A percentile compares a stretch with the other conserved stretches of the same genome.
phyloP scores from a whole-genome alignment of 2,888 invertebrate genomes.

The Neocrepidodera transversa region DNA sequence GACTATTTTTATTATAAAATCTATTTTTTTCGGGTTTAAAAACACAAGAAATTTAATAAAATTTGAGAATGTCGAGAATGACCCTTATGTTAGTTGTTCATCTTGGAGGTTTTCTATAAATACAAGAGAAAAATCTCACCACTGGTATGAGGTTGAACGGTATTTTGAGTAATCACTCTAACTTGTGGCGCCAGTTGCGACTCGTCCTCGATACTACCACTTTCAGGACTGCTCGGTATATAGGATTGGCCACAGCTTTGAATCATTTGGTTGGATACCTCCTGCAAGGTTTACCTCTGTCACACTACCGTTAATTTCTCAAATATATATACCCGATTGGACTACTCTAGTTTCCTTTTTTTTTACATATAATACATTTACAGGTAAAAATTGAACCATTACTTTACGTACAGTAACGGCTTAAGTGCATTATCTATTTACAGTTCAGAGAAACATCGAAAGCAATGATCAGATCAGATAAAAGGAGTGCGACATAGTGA shows the following conservation, averaged over 20 bases:
- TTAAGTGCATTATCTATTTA: conserved; percentile 43
- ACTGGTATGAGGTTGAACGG: conserved; percentile 50
- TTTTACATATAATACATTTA: conserved; percentile 32
- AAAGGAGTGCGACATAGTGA: conserved; percentile 60
- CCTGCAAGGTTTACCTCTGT: conserved; percentile 57
- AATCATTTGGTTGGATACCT: conserved; percentile 61
- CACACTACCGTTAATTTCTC: conserved; percentile 43
- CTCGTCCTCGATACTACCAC: conserved; percentile 56
- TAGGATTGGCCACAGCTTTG: conserved; percentile 57
- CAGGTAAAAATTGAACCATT: conserved; percentile 15
- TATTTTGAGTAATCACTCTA: conserved; percentile 51
- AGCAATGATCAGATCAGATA: conserved; percentile 54
- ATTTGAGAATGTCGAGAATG: too few species aligned
- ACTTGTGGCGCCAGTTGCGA: conserved; percentile 51
- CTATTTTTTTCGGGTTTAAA: too few species aligned
- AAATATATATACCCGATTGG: conserved; percentile 8
- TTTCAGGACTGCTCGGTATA: conserved; percentile 55
- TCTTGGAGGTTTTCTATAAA: conserved; percentile 21
- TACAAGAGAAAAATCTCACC: conserved; percentile 54
- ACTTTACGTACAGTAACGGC: conserved; percentile 11
- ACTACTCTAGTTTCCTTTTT: conserved; percentile 37
- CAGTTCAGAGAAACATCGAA: conserved; percentile 52
- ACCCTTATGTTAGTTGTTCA: too few species aligned
- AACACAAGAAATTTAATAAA: too few species aligned
- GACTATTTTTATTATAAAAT: too few species aligned